Evolutionary conservation across 2,113 vertebrate species (phyloP).

Genomic region (Hypomesus transpacificus): DNA sequence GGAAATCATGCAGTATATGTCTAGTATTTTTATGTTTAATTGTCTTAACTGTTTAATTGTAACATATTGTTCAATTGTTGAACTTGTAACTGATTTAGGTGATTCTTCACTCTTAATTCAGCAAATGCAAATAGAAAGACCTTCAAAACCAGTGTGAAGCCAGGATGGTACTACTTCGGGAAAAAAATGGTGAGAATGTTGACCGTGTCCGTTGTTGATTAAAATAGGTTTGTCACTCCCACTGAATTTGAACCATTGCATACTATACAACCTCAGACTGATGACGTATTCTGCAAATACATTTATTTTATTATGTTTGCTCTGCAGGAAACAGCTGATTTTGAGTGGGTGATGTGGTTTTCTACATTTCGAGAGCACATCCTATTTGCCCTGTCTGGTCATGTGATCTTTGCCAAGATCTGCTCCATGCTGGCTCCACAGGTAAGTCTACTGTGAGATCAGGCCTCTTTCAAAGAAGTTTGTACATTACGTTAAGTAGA

Average conservation of each 20-base stretch:
- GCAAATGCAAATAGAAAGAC: conserved; percentile 83
- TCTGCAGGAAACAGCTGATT: conserved; percentile 83
- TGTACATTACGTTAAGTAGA: too few species aligned
- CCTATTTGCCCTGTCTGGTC: conserved; percentile 87
- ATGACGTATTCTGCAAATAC: background rate
- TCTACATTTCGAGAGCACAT: conserved; percentile 87
- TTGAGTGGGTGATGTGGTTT: conserved; percentile 99
- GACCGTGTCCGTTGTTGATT: background rate
- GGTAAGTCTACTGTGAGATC: conserved; percentile 67
- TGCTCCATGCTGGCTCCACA: conserved; percentile 86
- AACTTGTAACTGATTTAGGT: too few species aligned
- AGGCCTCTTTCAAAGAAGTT: too few species aligned
- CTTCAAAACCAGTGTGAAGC: conserved; percentile 80
- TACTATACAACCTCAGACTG: background rate
- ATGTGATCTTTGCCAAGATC: conserved; percentile 91
- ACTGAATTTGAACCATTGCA: too few species aligned
- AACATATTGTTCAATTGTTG: too few species aligned
- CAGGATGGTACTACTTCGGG: conserved; percentile 91
- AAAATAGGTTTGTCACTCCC: too few species aligned
- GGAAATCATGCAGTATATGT: too few species aligned
- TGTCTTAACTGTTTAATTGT: too few species aligned
- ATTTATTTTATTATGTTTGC: background rate
- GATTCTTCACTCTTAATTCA: conserved; percentile 46
- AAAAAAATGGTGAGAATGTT: conserved; percentile 86
- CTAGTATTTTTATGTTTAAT: too few species aligned